Percentiles rank a stretch among this genome's conserved stretches.
Evolutionary conservation across 37 sponge, comb jelly and placozoan species (phyloP).

Genomic region (Oopsacas minuta): DNA sequence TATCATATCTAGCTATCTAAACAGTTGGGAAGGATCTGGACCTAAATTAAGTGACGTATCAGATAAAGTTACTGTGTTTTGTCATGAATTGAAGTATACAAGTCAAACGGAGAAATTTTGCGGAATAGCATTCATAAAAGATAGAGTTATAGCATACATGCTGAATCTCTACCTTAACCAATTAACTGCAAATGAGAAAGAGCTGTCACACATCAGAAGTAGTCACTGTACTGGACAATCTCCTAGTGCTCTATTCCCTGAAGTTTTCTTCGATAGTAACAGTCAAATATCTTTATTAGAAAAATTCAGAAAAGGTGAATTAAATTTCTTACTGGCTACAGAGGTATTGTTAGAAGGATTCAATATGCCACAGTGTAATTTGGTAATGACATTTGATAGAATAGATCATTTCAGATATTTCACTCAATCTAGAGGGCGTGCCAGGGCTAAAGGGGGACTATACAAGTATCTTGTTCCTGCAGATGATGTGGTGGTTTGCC

Average conservation of each 20-base stretch:
- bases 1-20: not conserved
- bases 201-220: not conserved
- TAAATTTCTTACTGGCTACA: slow-evolving; percentile 78
- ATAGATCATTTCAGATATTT: slow-evolving; percentile 65
- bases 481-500: not conserved
- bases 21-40: not conserved
- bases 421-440: slow-evolving; percentile 88
- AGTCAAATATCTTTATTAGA: not conserved
- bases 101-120: not conserved
- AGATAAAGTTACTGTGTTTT: not conserved
- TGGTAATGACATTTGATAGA: slow-evolving; percentile 74
- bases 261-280: not conserved
- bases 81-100: not conserved
- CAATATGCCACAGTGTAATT: slow-evolving; percentile 82
- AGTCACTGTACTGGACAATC: not conserved
- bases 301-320: slow-evolving; percentile 57
- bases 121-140: not conserved
- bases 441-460: slow-evolving; percentile 36
- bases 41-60: not conserved
- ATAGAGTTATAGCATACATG: not conserved
- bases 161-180: not conserved
- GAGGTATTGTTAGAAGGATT: slow-evolving; percentile 90
- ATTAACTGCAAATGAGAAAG: not conserved
- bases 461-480: not conserved
- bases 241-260: not conserved